Evolutionary conservation across 2,888 invertebrate species (phyloP).

Genomic region (Agelastica alni): DNA sequence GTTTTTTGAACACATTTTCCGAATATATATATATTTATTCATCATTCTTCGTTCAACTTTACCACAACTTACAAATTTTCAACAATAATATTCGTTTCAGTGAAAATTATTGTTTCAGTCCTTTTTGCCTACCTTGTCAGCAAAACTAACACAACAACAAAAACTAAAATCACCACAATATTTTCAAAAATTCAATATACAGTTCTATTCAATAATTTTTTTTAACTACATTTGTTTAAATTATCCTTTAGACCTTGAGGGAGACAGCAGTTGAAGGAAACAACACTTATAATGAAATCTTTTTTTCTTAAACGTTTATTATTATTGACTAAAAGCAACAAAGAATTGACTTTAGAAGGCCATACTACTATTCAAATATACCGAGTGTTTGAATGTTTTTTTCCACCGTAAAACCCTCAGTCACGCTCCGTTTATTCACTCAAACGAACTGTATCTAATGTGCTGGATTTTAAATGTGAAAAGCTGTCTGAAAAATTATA

Average conservation of each 20-base stretch:
- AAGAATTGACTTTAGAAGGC: no score
- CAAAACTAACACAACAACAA: conserved; percentile 22
- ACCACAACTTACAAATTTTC: conserved; percentile 19
- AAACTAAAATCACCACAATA: conserved; percentile 21
- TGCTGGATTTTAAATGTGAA: no score
- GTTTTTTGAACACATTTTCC: background rate
- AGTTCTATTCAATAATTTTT: conserved; percentile 24
- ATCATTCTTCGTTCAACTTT: conserved; percentile 16
- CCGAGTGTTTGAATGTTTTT: no score
- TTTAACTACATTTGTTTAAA: conserved; percentile 27
- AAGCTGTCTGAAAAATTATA: no score
- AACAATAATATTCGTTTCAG: conserved; percentile 26
- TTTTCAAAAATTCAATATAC: conserved; percentile 29
- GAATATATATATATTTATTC: conserved; percentile 12
- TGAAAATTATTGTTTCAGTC: conserved; percentile 25
- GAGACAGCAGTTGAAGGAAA: background rate
- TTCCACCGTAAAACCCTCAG: no score
- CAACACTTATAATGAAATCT: background rate
- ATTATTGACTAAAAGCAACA: no score
- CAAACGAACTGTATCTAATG: no score
- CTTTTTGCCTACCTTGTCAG: conserved; percentile 26
- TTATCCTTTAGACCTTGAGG: conserved; percentile 10
- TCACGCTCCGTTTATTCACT: no score
- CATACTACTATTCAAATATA: no score
- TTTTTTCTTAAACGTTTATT: background rate